These are phyloP conservation scores for Mylabris phalerata DNA, from an alignment of 1,140 invertebrate genomes.

Conservation along the genomic window DNA sequence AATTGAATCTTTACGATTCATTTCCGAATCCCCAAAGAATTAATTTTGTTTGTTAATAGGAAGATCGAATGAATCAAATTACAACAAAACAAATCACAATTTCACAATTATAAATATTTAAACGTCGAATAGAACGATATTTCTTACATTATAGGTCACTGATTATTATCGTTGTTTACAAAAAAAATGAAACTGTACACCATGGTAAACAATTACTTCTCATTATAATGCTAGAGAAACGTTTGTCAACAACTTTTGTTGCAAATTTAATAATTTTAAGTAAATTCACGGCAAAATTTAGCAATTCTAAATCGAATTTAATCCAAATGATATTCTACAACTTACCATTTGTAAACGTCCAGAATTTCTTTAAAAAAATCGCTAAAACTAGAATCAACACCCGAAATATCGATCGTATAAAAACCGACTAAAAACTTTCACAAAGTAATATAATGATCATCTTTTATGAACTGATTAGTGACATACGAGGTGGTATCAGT, in stretches of 20 bases:
- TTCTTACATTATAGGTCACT: background rate
- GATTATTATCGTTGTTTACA: background rate
- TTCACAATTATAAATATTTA: no score
- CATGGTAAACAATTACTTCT: background rate
- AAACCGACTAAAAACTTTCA: conserved; percentile 5
- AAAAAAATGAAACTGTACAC: background rate
- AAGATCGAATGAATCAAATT: no score
- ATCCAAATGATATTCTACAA: background rate
- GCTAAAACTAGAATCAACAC: background rate
- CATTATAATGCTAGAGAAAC: background rate
- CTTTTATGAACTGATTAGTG: conserved; percentile 10
- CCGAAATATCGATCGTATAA: background rate
- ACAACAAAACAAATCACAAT: no score
- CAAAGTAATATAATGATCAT: background rate
- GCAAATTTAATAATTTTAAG: background rate
- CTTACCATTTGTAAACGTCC: background rate
- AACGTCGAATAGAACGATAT: no score
- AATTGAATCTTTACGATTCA: no score
- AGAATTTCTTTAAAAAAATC: no score
- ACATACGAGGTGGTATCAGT: conserved; percentile 12
- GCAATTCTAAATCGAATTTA: no score
- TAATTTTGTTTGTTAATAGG: no score
- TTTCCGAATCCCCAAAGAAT: no score
- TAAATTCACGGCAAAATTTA: no score
- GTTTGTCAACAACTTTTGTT: background rate